A percentile compares a stretch with the other conserved stretches of the same genome.
Evolutionary conservation across 2,113 vertebrate genomes (phyloP).

Genomic region (Riparia riparia): DNA sequence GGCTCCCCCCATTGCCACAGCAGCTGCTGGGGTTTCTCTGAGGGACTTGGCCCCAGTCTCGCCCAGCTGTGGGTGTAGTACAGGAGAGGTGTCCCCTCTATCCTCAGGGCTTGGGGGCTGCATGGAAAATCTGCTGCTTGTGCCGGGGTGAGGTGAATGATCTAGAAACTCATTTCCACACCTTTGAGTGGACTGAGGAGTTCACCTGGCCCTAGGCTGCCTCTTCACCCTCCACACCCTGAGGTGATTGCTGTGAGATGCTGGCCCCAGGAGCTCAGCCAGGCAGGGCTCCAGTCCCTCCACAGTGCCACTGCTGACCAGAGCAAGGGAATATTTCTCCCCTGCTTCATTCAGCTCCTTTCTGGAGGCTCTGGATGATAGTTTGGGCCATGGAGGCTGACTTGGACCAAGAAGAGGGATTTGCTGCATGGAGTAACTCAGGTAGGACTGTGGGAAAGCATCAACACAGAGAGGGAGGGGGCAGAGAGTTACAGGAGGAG

Average conservation of each 20-base stretch:
- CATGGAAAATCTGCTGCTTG: accelerated
- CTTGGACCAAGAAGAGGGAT: accelerated
- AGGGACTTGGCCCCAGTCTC: background rate
- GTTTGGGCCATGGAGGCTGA: accelerated
- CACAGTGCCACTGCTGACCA: background rate
- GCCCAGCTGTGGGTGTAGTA: accelerated
- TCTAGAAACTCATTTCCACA: accelerated
- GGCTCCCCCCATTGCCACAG: background rate
- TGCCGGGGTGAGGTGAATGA: accelerated
- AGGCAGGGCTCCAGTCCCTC: background rate
- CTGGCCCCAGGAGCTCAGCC: background rate
- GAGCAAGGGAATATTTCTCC: background rate
- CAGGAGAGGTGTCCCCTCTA: background rate
- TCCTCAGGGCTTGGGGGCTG: accelerated
- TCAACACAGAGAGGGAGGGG: accelerated
- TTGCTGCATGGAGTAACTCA: accelerated
- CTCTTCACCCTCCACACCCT: accelerated
- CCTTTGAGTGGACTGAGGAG: accelerated
- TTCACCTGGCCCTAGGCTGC: background rate
- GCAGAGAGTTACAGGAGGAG: background rate
- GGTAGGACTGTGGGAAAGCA: accelerated
- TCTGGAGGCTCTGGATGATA: accelerated
- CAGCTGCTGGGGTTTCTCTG: background rate
- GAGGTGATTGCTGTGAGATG: background rate
- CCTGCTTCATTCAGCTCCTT: accelerated